Percentiles rank a stretch among this genome's conserved stretches.
These are phyloP conservation scores for Spilosoma lubricipeda DNA, from an alignment of 2,888 invertebrate species.

Conservation along the genomic window DNA sequence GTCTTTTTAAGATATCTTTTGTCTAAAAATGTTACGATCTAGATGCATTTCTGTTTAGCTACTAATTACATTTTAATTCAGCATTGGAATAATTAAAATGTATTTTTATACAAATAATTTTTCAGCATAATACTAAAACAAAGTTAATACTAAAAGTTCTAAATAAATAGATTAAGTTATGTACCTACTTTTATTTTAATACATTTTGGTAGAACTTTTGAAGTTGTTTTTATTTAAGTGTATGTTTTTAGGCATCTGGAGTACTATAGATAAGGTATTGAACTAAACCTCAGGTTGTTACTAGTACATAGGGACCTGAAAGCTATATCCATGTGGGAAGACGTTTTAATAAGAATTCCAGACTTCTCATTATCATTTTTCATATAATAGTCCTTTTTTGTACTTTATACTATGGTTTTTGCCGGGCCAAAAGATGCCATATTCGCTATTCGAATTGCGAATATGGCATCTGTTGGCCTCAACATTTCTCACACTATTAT, in stretches of 20 bases:
- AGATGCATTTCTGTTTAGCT: not conserved
- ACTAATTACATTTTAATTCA: not conserved
- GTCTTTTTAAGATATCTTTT: not conserved
- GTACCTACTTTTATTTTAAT: not conserved
- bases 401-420: too few species aligned
- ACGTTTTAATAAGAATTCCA: too few species aligned
- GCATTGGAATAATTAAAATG: not conserved
- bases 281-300: not conserved
- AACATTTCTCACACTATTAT: too few species aligned
- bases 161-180: not conserved
- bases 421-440: too few species aligned
- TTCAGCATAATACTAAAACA: not conserved
- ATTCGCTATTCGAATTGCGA: too few species aligned
- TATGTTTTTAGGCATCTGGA: not conserved
- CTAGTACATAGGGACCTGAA: too few species aligned
- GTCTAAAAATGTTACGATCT: not conserved
- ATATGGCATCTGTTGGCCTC: too few species aligned
- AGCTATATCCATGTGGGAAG: too few species aligned
- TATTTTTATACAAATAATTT: not conserved
- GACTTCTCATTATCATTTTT: too few species aligned
- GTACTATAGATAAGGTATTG: too few species aligned
- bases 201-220: not conserved
- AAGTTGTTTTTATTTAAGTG: not conserved
- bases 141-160: too few species aligned
- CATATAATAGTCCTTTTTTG: too few species aligned